phyloP scores from a whole-genome alignment of 2,888 invertebrate species.

The Hydraecia micacea region DNA sequence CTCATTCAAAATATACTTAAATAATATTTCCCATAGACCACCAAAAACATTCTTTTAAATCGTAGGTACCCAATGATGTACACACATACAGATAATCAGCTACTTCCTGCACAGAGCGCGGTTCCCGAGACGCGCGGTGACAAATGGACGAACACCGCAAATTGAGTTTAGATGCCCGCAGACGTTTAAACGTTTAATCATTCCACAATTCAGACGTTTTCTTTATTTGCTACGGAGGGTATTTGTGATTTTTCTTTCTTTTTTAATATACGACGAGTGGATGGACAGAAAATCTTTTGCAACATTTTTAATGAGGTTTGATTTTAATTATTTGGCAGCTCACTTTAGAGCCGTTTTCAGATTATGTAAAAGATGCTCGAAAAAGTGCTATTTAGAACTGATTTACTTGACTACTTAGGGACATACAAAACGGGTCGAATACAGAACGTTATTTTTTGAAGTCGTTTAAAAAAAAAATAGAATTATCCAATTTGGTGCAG shows the following conservation, averaged over 20 bases:
- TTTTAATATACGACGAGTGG: not conserved
- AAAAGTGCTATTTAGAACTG: too few relatives aligned
- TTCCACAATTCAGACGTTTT: conserved; percentile 67
- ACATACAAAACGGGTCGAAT: too few relatives aligned
- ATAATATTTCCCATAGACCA: not conserved
- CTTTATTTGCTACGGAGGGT: conserved; percentile 53
- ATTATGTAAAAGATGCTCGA: not conserved
- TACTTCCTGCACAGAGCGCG: conserved; percentile 54
- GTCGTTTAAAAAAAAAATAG: too few relatives aligned
- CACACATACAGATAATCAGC: conserved; percentile 68
- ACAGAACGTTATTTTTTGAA: too few relatives aligned
- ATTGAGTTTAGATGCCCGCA: conserved; percentile 77
- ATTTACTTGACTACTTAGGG: too few relatives aligned
- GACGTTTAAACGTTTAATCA: conserved; percentile 74
- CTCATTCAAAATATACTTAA: not conserved
- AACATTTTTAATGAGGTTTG: not conserved
- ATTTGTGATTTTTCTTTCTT: conserved; percentile 49
- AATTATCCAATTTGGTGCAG: too few relatives aligned
- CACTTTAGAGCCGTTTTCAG: too few relatives aligned
- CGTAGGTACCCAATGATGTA: conserved; percentile 44
- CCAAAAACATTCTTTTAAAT: not conserved
- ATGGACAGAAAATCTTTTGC: not conserved
- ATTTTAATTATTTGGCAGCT: not conserved
- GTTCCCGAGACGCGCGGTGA: conserved; percentile 73
- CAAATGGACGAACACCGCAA: conserved; percentile 78